Evolutionary conservation across 2,797 vertebrate species (phyloP).

Genomic region (Varecia variegata): DNA sequence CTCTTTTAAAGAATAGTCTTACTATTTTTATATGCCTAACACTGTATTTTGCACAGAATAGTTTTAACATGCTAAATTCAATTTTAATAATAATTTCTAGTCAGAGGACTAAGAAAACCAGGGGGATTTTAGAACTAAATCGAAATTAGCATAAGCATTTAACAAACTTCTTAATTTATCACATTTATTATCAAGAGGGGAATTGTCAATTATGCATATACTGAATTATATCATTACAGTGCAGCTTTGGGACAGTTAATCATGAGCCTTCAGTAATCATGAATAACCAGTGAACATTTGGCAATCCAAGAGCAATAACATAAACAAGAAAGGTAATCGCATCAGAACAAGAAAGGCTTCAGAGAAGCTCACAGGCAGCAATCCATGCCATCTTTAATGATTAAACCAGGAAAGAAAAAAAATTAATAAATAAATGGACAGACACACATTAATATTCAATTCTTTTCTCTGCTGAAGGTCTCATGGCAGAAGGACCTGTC

Average conservation of each 20-base stretch:
- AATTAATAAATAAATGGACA: background rate
- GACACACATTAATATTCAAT: conserved; percentile 51
- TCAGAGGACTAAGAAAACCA: conserved; percentile 63
- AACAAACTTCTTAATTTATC: conserved; percentile 72
- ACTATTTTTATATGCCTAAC: background rate
- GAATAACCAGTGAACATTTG: conserved; percentile 68
- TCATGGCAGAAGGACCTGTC: conserved; percentile 38
- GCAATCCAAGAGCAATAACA: conserved; percentile 61
- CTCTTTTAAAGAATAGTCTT: background rate
- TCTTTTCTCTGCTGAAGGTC: conserved; percentile 45
- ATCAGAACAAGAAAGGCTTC: conserved; percentile 43
- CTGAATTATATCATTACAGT: conserved; percentile 73
- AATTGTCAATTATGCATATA: conserved; percentile 76
- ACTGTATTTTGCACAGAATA: conserved; percentile 7
- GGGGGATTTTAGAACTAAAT: conserved; percentile 66
- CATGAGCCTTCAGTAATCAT: conserved; percentile 66
- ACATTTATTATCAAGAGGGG: conserved; percentile 72
- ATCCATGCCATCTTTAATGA: conserved; percentile 46
- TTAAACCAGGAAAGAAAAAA: background rate
- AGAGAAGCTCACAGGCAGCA: conserved; percentile 19
- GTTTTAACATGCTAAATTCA: conserved; percentile 56
- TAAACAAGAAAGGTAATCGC: conserved; percentile 71
- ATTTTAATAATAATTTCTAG: conserved; percentile 68
- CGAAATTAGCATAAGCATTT: conserved; percentile 73
- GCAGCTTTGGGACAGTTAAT: conserved; percentile 71